Base-by-base conservation (phyloP, 2,797 vertebrate genomes). In the Naso thynnoides region DNA sequence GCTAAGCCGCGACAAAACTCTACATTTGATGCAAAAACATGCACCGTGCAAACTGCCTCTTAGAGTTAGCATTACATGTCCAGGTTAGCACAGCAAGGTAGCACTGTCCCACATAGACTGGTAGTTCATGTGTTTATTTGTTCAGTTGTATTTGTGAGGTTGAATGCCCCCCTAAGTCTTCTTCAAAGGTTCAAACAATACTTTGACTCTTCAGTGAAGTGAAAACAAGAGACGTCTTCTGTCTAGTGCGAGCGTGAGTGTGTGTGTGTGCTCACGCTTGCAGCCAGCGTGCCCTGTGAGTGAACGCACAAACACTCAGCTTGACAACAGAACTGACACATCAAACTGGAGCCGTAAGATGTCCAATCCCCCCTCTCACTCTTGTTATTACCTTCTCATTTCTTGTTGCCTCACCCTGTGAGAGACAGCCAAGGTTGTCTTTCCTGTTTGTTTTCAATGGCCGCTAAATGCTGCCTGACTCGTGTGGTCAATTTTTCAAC, bases 251-350 rank as follows among this genome's bases (percentile, higher is more conserved):
- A 19, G 47, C 52, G 63, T 19, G 42, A 52, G 24, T 54, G 48
- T 52, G 52, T 45, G 63, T 23, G 38, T 56, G 24, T 38, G 41
- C 19, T 53, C 8, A 15, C 13, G 33, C 59, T 44, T 15, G 0
- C 52, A 66, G 69, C 53, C 26, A 57, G 14, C 19, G 26, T 67
- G 62, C 27, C 45, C 71, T 19, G 29, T 70, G 79, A 85, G 69
- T 67, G 86, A 80, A 74, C 31, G 83, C 82, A 87, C 84, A 89
- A 81, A 91, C 87, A 85, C 77, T 82, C 68, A 60, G 74, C 47
- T 15, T 77, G 86, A 89, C 86, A 87, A 75, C 75, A 85, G 58
- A 73, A 83, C 80, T 47, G 73, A 78, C 83, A 84, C 77, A 86
- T 90, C 78, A 88, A 85, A 82, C 76, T 69, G 57, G 27, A 67